Evolutionary conservation across 1,140 invertebrate species (phyloP).

Genomic region (Magallana gigas): DNA sequence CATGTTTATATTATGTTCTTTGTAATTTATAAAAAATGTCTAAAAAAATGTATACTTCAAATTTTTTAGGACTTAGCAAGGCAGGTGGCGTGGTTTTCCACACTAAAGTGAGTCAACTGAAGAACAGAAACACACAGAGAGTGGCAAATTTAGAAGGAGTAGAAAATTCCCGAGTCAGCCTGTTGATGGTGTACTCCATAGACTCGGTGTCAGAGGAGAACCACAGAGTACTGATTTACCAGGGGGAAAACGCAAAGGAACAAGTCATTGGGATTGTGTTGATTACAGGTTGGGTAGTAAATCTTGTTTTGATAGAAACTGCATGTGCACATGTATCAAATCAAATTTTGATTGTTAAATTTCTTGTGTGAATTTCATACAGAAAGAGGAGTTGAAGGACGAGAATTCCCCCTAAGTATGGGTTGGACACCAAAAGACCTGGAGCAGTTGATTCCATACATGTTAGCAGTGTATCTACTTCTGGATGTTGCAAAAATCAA

Average conservation of each 20-base stretch:
- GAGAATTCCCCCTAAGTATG: constrained; percentile 48
- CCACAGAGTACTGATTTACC: constrained; percentile 54
- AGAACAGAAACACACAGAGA: not conserved
- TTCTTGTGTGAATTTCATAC: not conserved
- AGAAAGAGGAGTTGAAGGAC: constrained; percentile 45
- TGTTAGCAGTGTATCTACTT: constrained; percentile 51
- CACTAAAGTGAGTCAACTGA: constrained; percentile 38
- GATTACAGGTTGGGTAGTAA: constrained; percentile 42
- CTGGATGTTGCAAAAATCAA: constrained; percentile 21
- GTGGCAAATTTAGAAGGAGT: not conserved
- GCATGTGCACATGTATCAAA: no score
- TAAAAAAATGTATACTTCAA: no score
- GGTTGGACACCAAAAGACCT: constrained; percentile 51
- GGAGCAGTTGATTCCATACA: constrained; percentile 52
- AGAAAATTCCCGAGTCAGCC: constrained; percentile 22
- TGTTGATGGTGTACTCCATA: constrained; percentile 52
- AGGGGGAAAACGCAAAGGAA: constrained; percentile 45
- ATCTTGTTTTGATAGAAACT: no score
- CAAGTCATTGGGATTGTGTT: constrained; percentile 47
- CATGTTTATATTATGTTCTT: no score
- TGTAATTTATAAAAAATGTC: no score
- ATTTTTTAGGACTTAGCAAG: constrained; percentile 57
- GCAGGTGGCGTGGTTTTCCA: constrained; percentile 57
- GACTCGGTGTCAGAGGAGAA: not conserved
- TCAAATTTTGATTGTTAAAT: not conserved